Conservation (phyloP, 2,113 vertebrate species). For the Solenodon paradoxus region DNA sequence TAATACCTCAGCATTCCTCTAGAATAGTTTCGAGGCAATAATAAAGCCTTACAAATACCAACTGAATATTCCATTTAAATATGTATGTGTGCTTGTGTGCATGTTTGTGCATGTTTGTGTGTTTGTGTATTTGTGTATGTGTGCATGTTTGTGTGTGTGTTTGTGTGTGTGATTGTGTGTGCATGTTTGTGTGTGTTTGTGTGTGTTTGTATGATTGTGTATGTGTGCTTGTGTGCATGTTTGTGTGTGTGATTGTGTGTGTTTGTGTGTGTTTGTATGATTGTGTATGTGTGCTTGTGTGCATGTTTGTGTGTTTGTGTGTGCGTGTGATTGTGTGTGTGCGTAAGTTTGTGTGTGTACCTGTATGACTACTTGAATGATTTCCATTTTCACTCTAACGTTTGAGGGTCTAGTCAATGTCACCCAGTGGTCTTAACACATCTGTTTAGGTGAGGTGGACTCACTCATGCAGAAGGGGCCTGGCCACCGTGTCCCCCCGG, state of each 20-base stretch:
- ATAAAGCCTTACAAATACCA: background rate
- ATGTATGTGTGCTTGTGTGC: too few relatives aligned
- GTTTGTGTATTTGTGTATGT: background rate
- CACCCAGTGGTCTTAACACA: background rate
- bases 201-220: background rate
- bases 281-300: background rate
- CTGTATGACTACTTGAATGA: background rate
- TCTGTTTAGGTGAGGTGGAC: constrained; percentile 64
- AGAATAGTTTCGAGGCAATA: background rate
- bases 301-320: too few relatives aligned
- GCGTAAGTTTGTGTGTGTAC: too few relatives aligned
- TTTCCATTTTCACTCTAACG: background rate
- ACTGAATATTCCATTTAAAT: background rate
- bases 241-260: too few relatives aligned
- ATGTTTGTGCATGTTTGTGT: background rate
- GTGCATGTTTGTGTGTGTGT: too few relatives aligned
- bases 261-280: background rate
- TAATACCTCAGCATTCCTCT: background rate
- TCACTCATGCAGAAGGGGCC: constrained; percentile 95
- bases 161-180: too few relatives aligned
- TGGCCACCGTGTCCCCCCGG: constrained; percentile 89
- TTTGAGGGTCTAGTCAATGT: background rate
- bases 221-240: background rate
- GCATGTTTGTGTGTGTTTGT: too few relatives aligned
- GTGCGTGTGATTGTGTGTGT: too few relatives aligned